Conservation (phyloP, 1,140 invertebrate species). For the Drosophila saltans region DNA sequence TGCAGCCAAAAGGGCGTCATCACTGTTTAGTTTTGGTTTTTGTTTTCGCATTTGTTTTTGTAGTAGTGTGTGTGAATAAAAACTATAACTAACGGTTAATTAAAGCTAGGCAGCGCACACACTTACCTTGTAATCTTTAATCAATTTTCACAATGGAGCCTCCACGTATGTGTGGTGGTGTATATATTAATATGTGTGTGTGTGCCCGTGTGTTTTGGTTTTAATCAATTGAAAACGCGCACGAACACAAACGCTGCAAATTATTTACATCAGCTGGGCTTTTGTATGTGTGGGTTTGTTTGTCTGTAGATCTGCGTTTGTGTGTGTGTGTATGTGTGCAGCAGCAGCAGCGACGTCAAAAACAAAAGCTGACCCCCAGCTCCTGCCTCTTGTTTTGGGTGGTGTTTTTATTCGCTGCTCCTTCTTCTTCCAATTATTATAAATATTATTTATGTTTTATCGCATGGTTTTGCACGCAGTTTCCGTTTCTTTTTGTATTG, state of each 20-base stretch:
- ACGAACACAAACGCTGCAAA: conserved; percentile 70
- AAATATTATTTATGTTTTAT: conserved; percentile 65
- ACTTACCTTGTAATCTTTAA: conserved; percentile 77
- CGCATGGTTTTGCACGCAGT: conserved; percentile 43
- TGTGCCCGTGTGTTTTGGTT: conserved; percentile 64
- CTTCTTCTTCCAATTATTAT: conserved; percentile 20
- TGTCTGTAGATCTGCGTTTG: conserved; percentile 6
- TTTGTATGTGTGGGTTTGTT: conserved; percentile 42
- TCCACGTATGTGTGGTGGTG: conserved; percentile 26
- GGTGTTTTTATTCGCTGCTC: conserved; percentile 23
- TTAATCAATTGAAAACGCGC: conserved; percentile 77
- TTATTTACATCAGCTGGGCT: conserved; percentile 75
- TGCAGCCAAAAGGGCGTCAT: conserved; percentile 72
- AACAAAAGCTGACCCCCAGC: conserved; percentile 52
- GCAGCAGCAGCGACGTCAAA: conserved; percentile 57
- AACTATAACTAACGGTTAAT: conserved; percentile 62
- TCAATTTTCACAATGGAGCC: conserved; percentile 71
- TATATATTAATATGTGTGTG: conserved; percentile 7
- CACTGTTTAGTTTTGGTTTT: conserved; percentile 21
- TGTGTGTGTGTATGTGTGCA: conserved; percentile 52
- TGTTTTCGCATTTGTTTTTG: conserved; percentile 10
- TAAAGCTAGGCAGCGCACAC: conserved; percentile 45
- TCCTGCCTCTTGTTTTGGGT: conserved; percentile 41
- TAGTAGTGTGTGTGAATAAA: conserved; percentile 21
- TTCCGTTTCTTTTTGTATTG: conserved; percentile 21